A percentile compares a stretch with the other conserved stretches of the same genome.
These are phyloP conservation scores for Drosophila lacicola DNA, from an alignment of 2,888 invertebrate species.

Conservation along the genomic window DNA sequence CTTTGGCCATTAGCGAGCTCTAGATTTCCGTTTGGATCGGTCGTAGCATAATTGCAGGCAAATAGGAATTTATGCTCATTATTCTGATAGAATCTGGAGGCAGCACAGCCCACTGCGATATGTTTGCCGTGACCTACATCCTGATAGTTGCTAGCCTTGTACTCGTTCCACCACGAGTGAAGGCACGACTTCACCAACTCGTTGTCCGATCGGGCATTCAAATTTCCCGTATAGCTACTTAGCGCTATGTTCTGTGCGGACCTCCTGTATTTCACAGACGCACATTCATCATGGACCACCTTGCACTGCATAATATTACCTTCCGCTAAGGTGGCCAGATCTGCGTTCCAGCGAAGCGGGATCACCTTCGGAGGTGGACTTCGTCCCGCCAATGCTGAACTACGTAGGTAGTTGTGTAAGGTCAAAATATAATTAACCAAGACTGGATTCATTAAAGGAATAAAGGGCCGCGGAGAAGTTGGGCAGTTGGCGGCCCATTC, in stretches of 20 bases:
- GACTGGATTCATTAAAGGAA: not conserved
- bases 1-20: not conserved
- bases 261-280: not conserved
- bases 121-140: not conserved
- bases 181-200: not conserved
- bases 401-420: constrained; percentile 9
- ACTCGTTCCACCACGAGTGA: constrained; percentile 19
- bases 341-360: not conserved
- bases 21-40: not conserved
- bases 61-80: constrained; percentile 4
- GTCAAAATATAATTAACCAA: not conserved
- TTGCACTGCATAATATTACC: constrained; percentile 12
- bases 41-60: constrained; percentile 12
- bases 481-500: constrained; percentile 9
- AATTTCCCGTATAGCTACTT: not conserved
- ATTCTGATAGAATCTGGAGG: not conserved
- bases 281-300: constrained; percentile 9
- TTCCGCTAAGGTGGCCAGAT: constrained; percentile 2
- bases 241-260: constrained; percentile 14
- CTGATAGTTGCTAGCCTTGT: not conserved
- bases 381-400: not conserved
- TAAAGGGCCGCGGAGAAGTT: not conserved
- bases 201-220: not conserved
- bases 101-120: constrained; percentile 12
- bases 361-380: no score